Evolutionary conservation across 2,797 vertebrate genomes (phyloP), one percentile per base, ranked within the genome.

Genomic region (Malacoraja senta): DNA sequence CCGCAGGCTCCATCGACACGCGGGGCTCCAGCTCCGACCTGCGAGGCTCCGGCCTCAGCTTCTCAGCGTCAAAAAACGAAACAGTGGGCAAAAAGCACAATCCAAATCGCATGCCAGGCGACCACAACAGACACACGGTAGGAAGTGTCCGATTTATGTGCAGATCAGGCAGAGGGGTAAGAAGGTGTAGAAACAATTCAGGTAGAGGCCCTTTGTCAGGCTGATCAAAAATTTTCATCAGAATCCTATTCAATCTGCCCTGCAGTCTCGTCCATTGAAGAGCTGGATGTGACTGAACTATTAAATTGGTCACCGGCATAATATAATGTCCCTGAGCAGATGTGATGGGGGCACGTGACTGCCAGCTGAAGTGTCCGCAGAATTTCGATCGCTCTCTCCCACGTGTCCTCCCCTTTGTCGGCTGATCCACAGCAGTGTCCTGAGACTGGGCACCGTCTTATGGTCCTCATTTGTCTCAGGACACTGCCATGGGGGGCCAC

Each of bases 141-240:
- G 71, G 71, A 84, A 84, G 81, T n/a, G 58, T 32, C 13, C 3
- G 61, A 65, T 19, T 8, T 65, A 21, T 17, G 7, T 21, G 84
- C 1, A 32, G 15, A 13, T n/a, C 63, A 68, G 61, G 17, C 84
- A 17, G n/a, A 68, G n/a, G 17, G 21, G 61, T 68, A 88, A 35
- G 65, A 88, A 7, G 63, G 21, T 19, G 38, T 19, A 68, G 84
- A 68, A 68, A 88, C n/a, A 35, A 68, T 86, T 65, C n/a, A 86
- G 58, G 58, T 44, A 32, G 83, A 86, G 83, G 0, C 83, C 26
- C 83, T 86, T 86, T 58, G 63, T 86, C 84, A 88, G 84, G 13
- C 84, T 68, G 84, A 68, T 88, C 17, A 88, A 88, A 88, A 88
- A 68, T 21, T 63, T 88, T 88, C 84, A 88, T 88, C 84, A 88